phyloP scores from a whole-genome alignment of 2,797 vertebrate genomes.

The Todus mexicanus region DNA sequence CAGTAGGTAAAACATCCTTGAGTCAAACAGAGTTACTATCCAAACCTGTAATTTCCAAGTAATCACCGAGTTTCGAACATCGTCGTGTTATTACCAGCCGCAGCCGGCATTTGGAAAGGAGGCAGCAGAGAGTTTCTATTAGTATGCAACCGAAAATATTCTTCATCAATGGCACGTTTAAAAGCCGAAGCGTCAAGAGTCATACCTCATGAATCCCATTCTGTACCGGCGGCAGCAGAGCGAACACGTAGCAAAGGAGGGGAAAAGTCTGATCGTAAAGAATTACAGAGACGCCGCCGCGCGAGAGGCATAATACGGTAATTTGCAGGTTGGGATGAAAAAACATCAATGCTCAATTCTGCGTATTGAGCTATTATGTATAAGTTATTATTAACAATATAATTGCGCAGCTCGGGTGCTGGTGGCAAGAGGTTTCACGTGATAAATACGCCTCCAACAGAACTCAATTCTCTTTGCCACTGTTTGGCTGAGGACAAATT shows the following conservation, averaged over 20 bases:
- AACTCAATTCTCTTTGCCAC: neutral
- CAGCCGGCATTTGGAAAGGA: neutral
- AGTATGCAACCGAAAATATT: neutral
- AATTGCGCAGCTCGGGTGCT: conserved; percentile 9
- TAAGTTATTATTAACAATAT: neutral
- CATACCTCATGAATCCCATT: neutral
- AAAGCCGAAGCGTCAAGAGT: neutral
- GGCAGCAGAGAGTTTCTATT: conserved; percentile 45
- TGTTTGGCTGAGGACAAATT: neutral
- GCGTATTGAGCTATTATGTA: neutral
- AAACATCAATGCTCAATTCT: neutral
- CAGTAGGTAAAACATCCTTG: neutral
- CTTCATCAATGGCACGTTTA: neutral
- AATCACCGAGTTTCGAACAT: neutral
- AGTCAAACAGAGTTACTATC: neutral
- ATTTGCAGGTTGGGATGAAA: neutral
- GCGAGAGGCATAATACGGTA: neutral
- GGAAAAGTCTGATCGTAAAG: neutral
- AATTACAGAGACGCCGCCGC: rapidly evolving
- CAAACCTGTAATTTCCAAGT: conserved; percentile 25
- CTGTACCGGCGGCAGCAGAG: neutral
- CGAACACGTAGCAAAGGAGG: neutral
- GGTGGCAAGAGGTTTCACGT: neutral
- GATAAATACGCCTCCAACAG: neutral
- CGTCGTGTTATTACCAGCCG: neutral